These are phyloP conservation scores for Calycopis cecrops DNA, from an alignment of 1,140 invertebrate species.

Conservation along the genomic window DNA sequence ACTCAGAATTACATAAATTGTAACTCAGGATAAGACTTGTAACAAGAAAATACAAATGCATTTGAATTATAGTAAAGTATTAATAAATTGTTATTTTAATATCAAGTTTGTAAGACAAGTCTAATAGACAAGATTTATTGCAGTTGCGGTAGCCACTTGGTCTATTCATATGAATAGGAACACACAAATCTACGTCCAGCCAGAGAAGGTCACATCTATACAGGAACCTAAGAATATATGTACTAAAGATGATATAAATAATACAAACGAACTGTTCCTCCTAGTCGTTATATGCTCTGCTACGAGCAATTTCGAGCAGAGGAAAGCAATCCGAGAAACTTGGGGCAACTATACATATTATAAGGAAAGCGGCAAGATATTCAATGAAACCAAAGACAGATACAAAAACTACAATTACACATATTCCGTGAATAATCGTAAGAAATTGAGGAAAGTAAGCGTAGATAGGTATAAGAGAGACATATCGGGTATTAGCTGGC, in stretches of 20 bases:
- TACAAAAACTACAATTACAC: slow-evolving; percentile 58
- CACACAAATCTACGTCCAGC: slow-evolving; percentile 81
- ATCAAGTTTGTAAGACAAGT: no score
- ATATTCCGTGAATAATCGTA: slow-evolving; percentile 45
- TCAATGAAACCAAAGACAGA: slow-evolving; percentile 36
- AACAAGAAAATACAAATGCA: no score
- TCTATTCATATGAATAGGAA: slow-evolving; percentile 82
- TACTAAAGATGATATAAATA: slow-evolving; percentile 45
- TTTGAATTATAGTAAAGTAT: no score
- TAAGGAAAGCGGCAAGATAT: slow-evolving; percentile 40
- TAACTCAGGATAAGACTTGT: no score
- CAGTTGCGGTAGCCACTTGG: slow-evolving; percentile 82
- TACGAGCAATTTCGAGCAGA: slow-evolving; percentile 79
- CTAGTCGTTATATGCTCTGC: slow-evolving; percentile 85
- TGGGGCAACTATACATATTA: slow-evolving; percentile 84
- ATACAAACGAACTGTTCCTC: slow-evolving; percentile 73
- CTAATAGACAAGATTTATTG: slow-evolving; percentile 41
- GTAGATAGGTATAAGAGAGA: slow-evolving; percentile 38
- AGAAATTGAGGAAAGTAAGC: slow-evolving; percentile 28
- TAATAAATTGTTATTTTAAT: neutral
- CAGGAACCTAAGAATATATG: slow-evolving; percentile 79
- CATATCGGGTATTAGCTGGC: slow-evolving; percentile 40
- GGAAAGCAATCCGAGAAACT: slow-evolving; percentile 85
- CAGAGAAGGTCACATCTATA: slow-evolving; percentile 80
- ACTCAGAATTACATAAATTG: no score